Percentiles rank a stretch among this genome's conserved stretches.
phyloP scores from a whole-genome alignment of 1,140 invertebrate species.

The Antheraea pernyi region DNA sequence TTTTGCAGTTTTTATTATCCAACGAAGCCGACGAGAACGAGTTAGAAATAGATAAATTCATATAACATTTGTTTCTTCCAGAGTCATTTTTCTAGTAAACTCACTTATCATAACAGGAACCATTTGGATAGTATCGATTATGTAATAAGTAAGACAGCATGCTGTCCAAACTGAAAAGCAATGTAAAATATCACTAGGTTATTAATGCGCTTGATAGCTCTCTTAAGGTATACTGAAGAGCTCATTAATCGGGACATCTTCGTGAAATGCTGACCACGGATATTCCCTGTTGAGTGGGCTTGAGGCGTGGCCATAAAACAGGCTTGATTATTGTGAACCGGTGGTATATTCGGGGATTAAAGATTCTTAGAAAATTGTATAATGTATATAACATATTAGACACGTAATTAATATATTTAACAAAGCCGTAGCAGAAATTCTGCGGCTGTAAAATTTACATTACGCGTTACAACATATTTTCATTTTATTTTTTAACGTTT shows the following conservation, averaged over 20 bases:
- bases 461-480: too few relatives aligned
- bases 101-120: too few relatives aligned
- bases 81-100: too few relatives aligned
- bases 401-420: too few relatives aligned
- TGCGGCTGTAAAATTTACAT: too few relatives aligned
- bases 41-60: too few relatives aligned
- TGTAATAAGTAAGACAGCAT: neutral
- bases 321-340: conserved; percentile 22
- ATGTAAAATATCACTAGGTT: conserved; percentile 23
- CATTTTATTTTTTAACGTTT: too few relatives aligned
- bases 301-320: conserved; percentile 34
- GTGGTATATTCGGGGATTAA: conserved; percentile 8
- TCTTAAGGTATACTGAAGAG: conserved; percentile 55
- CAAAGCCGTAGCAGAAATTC: too few relatives aligned
- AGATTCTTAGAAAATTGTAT: neutral
- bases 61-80: too few relatives aligned
- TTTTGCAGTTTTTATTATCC: too few relatives aligned
- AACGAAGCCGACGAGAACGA: too few relatives aligned
- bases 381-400: neutral
- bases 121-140: too few relatives aligned
- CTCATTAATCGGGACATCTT: conserved; percentile 63
- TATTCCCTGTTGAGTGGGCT: conserved; percentile 28
- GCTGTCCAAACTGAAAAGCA: neutral
- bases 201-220: conserved; percentile 45
- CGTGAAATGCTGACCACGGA: conserved; percentile 48